A percentile compares a stretch with the other conserved stretches of the same genome.
Conservation (phyloP, 2,888 invertebrate species). For the Resseliella maxima region DNA sequence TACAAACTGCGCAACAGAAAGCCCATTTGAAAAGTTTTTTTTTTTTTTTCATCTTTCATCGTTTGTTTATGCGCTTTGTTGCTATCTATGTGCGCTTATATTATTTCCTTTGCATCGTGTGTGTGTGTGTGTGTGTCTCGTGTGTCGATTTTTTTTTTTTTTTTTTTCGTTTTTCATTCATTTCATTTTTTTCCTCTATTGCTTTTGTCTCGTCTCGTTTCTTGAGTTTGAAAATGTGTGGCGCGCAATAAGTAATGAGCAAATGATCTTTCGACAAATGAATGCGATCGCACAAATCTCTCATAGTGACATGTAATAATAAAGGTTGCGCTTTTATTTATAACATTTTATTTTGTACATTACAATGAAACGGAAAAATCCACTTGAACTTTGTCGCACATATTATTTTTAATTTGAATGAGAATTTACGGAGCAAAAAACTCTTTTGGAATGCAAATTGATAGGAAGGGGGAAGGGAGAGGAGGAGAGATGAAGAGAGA, state of each 20-base stretch:
- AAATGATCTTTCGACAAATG: not conserved
- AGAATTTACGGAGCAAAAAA: no score
- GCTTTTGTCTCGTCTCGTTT: not conserved
- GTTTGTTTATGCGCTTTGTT: not conserved
- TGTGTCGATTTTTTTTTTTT: not conserved
- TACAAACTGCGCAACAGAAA: slow-evolving; percentile 19
- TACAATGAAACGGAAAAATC: not conserved
- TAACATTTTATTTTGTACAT: not conserved
- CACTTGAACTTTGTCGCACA: not conserved
- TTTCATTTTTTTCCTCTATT: not conserved
- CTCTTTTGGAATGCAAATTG: no score
- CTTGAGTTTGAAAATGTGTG: no score
- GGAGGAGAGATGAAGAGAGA: not conserved
- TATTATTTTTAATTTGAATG: no score
- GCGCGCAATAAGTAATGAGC: slow-evolving; percentile 1
- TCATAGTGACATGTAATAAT: not conserved
- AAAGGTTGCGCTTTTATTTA: no score
- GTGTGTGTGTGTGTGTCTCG: no score
- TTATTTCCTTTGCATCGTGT: no score
- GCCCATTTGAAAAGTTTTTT: not conserved
- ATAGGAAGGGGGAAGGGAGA: no score
- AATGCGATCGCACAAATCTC: not conserved
- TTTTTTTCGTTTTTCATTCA: not conserved
- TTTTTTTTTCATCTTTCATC: not conserved
- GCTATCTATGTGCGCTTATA: no score